phyloP scores from a whole-genome alignment of 2,113 vertebrate species.

The Ascaphus truei region DNA sequence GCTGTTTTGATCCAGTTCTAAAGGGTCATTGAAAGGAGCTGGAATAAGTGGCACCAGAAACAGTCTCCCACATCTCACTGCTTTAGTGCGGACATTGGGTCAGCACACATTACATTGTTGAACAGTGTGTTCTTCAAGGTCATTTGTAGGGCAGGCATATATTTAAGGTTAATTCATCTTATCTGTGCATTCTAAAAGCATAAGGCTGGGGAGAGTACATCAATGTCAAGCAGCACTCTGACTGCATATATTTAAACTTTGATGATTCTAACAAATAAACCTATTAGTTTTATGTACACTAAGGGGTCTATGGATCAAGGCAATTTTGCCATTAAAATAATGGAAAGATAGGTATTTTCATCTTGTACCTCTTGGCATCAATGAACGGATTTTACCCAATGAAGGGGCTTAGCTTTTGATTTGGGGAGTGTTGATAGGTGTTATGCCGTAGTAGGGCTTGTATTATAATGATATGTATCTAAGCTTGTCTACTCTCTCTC shows the following conservation, averaged over 20 bases:
- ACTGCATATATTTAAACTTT: background rate
- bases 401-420: constrained; percentile 21
- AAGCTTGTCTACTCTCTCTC: background rate
- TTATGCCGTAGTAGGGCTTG: no score
- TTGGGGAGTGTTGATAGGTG: background rate
- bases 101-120: background rate
- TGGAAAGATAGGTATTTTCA: constrained; percentile 17
- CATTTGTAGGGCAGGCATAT: background rate
- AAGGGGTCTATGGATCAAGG: constrained; percentile 13
- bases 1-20: background rate
- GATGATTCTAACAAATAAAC: background rate
- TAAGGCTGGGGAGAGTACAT: background rate
- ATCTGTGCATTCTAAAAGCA: background rate
- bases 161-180: background rate
- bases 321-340: constrained; percentile 15
- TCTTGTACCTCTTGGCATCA: constrained; percentile 9
- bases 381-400: constrained; percentile 5
- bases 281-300: constrained; percentile 11
- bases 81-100: background rate
- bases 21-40: background rate
- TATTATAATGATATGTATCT: background rate
- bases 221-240: background rate
- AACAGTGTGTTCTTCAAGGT: background rate
- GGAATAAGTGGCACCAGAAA: background rate
- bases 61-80: background rate